A percentile compares a stretch with the other conserved stretches of the same genome.
These are phyloP conservation scores for Eugnorisma glareosa DNA, from an alignment of 2,888 invertebrate genomes.

Conservation along the genomic window DNA sequence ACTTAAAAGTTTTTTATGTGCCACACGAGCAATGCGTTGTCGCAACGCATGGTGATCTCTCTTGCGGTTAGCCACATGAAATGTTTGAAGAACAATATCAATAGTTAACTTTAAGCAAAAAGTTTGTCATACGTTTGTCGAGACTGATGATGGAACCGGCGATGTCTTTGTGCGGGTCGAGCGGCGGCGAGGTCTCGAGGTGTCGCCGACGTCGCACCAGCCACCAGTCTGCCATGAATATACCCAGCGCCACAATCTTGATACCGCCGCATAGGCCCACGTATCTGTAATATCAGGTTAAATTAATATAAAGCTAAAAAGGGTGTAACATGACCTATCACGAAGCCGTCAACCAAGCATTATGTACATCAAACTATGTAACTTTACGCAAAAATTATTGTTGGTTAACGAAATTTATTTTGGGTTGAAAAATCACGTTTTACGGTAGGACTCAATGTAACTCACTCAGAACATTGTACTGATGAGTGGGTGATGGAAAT, in stretches of 20 bases:
- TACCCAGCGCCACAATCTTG: slow-evolving; percentile 95
- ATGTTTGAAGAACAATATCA: background rate
- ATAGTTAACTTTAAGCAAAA: background rate
- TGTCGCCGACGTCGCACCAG: slow-evolving; percentile 94
- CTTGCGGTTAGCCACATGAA: background rate
- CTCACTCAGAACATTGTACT: no score
- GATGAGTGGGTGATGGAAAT: no score
- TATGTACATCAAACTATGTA: no score
- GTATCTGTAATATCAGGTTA: slow-evolving; percentile 89
- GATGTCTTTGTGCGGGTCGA: slow-evolving; percentile 91
- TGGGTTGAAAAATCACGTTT: no score
- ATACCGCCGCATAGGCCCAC: slow-evolving; percentile 97
- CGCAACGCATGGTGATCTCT: no score
- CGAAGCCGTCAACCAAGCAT: no score
- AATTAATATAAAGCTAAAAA: background rate
- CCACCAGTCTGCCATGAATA: slow-evolving; percentile 97
- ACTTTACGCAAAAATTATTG: no score
- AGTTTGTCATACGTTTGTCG: slow-evolving; percentile 92
- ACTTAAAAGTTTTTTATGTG: no score
- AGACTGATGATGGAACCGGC: slow-evolving; percentile 95
- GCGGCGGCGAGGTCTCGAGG: slow-evolving; percentile 90
- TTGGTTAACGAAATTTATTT: no score
- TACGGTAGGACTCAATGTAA: no score
- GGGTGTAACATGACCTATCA: no score
- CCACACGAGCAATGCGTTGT: no score